Base-by-base conservation (phyloP, 2,113 vertebrate genomes). In the Platichthys stellatus region DNA sequence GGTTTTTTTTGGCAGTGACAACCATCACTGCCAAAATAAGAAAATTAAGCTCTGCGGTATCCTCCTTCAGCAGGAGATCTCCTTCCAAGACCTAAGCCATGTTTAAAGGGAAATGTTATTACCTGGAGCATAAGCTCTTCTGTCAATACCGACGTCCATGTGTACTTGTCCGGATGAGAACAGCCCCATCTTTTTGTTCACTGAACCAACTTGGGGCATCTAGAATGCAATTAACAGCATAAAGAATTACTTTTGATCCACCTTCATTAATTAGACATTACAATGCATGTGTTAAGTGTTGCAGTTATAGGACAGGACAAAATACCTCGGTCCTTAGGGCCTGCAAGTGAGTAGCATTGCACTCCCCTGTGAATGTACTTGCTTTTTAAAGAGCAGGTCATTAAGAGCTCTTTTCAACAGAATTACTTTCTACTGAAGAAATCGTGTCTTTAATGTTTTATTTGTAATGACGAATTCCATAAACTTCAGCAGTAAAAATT, bases 111-210 rank as follows among this genome's bases (percentile, higher is more conserved):
- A 47, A 78, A 23, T 24, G 58, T 14, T 31, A 26, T 2, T 88
- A 94, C 93, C 93, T 89, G 82, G 74, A 11, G 79, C 59, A 58
- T 83, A 94, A 51, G 67, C 92, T 12, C 4, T 69, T 65, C 57
- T 90, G 69, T 92, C 81, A 40, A 92, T 4, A 20, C 12, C 85
- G 56, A 67, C 90, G 3, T 86, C 79, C 86, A 95, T 80, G 49
- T 90, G 73, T 2, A 80, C 81, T 0, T 71, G 63, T 79, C 92
- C 93, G 83, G 86, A 93, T 5, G 87, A 86, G 83, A 94, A 93
- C 21, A 93, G 4, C 0, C 88, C 89, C 70, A 93, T 82, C 65
- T 87, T 78, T 80, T 94, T 94, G 18, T 80, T 45, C 24, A 38
- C 58, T 24, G 81, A 76, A 35, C 84, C 90, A 72, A 49, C 62